A percentile compares a stretch with the other conserved stretches of the same genome.
Evolutionary conservation across 2,888 invertebrate genomes (phyloP).

Genomic region (Pandemis cinnamomeana): DNA sequence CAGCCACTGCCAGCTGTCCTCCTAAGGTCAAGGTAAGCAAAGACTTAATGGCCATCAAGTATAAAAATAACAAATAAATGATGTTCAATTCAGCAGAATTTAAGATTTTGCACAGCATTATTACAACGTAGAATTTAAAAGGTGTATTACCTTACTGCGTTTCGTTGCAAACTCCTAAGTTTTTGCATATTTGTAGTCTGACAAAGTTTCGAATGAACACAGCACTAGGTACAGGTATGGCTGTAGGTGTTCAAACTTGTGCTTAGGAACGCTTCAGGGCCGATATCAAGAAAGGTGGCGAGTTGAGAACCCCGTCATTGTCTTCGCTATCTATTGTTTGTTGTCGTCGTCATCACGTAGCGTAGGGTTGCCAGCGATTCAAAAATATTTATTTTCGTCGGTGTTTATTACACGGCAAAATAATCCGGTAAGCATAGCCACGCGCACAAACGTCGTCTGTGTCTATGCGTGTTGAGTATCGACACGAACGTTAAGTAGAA

Average conservation of each 20-base stretch:
- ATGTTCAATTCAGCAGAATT: too few relatives aligned
- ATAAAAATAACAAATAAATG: too few relatives aligned
- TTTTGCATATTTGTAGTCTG: slow-evolving; percentile 8
- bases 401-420: too few relatives aligned
- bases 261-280: background rate
- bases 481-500: too few relatives aligned
- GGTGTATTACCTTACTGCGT: slow-evolving; percentile 4
- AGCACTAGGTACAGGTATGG: slow-evolving; percentile 14
- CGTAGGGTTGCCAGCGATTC: slow-evolving; percentile 13
- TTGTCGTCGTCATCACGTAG: slow-evolving; percentile 12
- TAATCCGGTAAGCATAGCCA: too few relatives aligned
- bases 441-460: too few relatives aligned
- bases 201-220: slow-evolving; percentile 10
- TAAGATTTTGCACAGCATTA: too few relatives aligned
- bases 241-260: slow-evolving; percentile 8
- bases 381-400: too few relatives aligned
- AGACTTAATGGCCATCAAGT: too few relatives aligned
- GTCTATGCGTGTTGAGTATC: too few relatives aligned
- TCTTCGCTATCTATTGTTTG: slow-evolving; percentile 20
- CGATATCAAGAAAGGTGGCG: slow-evolving; percentile 32
- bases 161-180: background rate
- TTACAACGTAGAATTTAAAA: background rate
- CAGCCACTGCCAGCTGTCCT: too few relatives aligned
- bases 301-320: slow-evolving; percentile 23
- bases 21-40: too few relatives aligned